These are phyloP conservation scores for Drosophila lini DNA, from an alignment of 1,140 invertebrate genomes.

Conservation along the genomic window DNA sequence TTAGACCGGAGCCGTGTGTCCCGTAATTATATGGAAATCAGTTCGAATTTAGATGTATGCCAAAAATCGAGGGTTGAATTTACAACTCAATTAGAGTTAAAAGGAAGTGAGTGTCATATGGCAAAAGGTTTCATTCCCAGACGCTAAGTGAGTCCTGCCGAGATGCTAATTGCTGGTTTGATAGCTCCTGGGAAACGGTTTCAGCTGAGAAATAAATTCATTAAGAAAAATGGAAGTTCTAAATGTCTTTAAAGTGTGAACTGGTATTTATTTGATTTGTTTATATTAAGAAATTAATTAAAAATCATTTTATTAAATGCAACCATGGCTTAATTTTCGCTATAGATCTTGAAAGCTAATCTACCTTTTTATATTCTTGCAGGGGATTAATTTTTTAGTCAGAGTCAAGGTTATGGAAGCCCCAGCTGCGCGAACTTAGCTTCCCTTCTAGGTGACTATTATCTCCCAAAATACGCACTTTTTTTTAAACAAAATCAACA, in stretches of 20 bases:
- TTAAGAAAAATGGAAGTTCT: not conserved
- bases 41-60: constrained; percentile 20
- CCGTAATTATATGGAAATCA: constrained; percentile 64
- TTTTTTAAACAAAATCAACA: not conserved
- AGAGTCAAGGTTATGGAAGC: not conserved
- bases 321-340: too few species aligned
- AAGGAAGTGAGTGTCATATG: constrained; percentile 25
- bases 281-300: not conserved
- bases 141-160: constrained; percentile 21
- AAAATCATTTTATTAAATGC: not conserved
- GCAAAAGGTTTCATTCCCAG: constrained; percentile 4
- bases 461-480: not conserved
- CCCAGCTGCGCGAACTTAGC: not conserved
- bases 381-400: too few species aligned
- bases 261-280: not conserved
- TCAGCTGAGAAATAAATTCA: not conserved
- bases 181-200: not conserved
- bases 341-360: too few species aligned
- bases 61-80: constrained; percentile 39
- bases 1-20: constrained; percentile 49
- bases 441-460: not conserved
- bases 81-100: constrained; percentile 40
- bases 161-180: constrained; percentile 22
- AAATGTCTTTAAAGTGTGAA: not conserved
- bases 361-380: too few species aligned